Conservation (phyloP, 2,888 invertebrate genomes). For the Lasioglossum vierecki region DNA sequence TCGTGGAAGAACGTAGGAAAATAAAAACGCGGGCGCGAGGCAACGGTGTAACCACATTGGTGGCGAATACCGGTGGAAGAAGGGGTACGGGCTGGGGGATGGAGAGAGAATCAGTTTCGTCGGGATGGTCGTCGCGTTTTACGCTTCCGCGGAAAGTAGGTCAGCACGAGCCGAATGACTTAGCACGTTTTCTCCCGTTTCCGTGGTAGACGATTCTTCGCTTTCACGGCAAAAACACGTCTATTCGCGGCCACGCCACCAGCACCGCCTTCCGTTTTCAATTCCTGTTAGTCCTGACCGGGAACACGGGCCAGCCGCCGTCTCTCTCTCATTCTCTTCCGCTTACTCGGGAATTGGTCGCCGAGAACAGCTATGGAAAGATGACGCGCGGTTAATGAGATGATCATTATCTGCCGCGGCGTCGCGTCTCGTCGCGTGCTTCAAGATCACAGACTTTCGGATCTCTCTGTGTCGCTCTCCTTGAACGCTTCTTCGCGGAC, state of each 20-base stretch:
- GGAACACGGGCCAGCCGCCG: background rate
- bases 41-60: constrained; percentile 40
- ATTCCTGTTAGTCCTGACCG: constrained; percentile 34
- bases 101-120: constrained; percentile 61
- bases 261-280: constrained; percentile 52
- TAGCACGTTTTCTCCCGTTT: constrained; percentile 70
- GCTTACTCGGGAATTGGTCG: constrained; percentile 19
- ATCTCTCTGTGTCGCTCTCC: background rate
- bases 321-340: background rate
- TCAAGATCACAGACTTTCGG: constrained; percentile 43
- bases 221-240: constrained; percentile 66
- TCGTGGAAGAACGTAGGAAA: constrained; percentile 7
- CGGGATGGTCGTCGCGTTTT: constrained; percentile 58
- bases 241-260: constrained; percentile 59
- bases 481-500: constrained; percentile 19
- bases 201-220: constrained; percentile 63
- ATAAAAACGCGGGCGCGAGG: constrained; percentile 27
- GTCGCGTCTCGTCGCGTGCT: constrained; percentile 1
- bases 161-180: constrained; percentile 72
- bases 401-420: constrained; percentile 45
- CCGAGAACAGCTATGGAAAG: constrained; percentile 28
- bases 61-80: background rate
- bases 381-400: constrained; percentile 51
- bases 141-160: constrained; percentile 69
- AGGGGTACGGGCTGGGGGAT: background rate